Conservation (phyloP, 2,113 vertebrate genomes). For the Halichoeres trimaculatus region DNA sequence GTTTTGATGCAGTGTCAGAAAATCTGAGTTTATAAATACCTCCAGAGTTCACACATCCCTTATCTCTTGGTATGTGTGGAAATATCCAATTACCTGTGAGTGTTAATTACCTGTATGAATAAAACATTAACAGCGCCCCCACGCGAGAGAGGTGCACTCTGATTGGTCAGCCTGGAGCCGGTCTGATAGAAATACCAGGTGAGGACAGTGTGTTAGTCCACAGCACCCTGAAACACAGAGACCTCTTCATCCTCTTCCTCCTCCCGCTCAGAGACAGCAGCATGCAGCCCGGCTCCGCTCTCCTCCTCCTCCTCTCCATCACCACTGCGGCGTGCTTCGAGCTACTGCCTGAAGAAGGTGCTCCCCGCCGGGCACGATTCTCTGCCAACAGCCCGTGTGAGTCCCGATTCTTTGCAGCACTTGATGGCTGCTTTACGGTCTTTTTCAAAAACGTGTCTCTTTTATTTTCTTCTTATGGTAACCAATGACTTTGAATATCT, state of each 20-base stretch:
- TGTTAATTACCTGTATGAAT: conserved; percentile 49
- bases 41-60: conserved; percentile 18
- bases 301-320: conserved; percentile 66
- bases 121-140: too few relatives aligned
- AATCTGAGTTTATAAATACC: too few relatives aligned
- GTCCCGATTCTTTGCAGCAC: conserved; percentile 26
- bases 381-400: conserved; percentile 82
- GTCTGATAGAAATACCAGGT: conserved; percentile 33
- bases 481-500: not conserved
- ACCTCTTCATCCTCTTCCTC: not conserved
- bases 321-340: conserved; percentile 55
- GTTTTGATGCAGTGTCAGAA: too few relatives aligned
- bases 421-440: not conserved
- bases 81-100: conserved; percentile 59
- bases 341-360: conserved; percentile 63
- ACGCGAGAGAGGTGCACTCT: conserved; percentile 44
- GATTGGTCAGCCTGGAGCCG: conserved; percentile 62
- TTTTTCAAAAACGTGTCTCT: not conserved
- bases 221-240: not conserved
- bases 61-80: conserved; percentile 36
- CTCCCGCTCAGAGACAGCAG: not conserved
- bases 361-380: conserved; percentile 78
- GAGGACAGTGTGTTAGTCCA: not conserved
- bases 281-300: conserved; percentile 66
- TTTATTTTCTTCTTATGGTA: not conserved